A percentile compares a stretch with the other conserved stretches of the same genome.
These are phyloP conservation scores for Syrista parreyssii DNA, from an alignment of 2,888 invertebrate species.

Conservation along the genomic window DNA sequence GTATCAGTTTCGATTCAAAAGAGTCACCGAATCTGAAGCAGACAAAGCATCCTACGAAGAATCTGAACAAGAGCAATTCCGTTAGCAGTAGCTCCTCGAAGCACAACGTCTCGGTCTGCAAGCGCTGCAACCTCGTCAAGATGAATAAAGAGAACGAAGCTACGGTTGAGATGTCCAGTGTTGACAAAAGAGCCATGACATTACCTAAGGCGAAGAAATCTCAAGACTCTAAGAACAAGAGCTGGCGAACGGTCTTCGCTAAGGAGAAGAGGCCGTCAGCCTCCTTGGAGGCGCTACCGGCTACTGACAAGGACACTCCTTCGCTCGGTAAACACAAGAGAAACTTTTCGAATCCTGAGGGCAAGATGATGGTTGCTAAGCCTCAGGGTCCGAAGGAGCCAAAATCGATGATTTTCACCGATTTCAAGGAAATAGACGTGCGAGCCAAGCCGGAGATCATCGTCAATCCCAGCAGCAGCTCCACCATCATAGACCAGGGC, in stretches of 20 bases:
- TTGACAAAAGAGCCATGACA: slow-evolving; percentile 61
- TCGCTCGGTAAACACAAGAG: slow-evolving; percentile 49
- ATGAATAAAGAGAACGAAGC: slow-evolving; percentile 32
- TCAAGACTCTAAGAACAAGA: slow-evolving; percentile 56
- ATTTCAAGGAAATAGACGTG: slow-evolving; percentile 54
- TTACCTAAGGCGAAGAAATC: slow-evolving; percentile 58
- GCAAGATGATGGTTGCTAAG: slow-evolving; percentile 35
- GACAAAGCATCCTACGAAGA: slow-evolving; percentile 36
- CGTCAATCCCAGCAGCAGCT: slow-evolving; percentile 48
- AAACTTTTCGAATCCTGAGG: slow-evolving; percentile 59
- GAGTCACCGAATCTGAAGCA: slow-evolving; percentile 54
- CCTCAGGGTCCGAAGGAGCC: slow-evolving; percentile 11
- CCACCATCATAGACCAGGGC: slow-evolving; percentile 40
- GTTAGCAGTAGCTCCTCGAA: slow-evolving; percentile 33
- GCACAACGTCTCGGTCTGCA: slow-evolving; percentile 48
- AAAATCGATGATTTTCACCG: slow-evolving; percentile 34
- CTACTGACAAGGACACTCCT: slow-evolving; percentile 31
- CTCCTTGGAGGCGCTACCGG: slow-evolving; percentile 56
- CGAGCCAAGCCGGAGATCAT: slow-evolving; percentile 52
- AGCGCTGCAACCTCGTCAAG: slow-evolving; percentile 54
- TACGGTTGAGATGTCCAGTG: slow-evolving; percentile 36
- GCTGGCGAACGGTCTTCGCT: slow-evolving; percentile 60
- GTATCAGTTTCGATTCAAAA: slow-evolving; percentile 67
- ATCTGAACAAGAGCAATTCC: slow-evolving; percentile 54
- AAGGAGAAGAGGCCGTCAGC: slow-evolving; percentile 61